Base-by-base conservation (phyloP, 2,797 vertebrate species). In the Botia almorhae region DNA sequence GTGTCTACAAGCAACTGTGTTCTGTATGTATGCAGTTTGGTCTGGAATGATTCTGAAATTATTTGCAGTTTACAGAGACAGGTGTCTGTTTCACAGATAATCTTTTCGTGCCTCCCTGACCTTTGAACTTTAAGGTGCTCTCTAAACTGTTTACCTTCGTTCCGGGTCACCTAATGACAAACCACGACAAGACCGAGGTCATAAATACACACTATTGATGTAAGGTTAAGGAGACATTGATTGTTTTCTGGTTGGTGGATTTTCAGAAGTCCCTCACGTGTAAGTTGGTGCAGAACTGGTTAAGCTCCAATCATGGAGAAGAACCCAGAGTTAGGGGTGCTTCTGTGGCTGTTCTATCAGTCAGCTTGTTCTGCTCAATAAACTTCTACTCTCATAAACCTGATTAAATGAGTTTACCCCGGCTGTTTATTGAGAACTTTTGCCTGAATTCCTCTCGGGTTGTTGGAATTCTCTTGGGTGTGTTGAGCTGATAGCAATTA, bases 391-490 rank as follows among this genome's bases (percentile, higher is more conserved):
- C 16, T 43, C 43, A 26, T 48, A 77, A 58, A 77, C 4, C 75
- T 58, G 64, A 69, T 77, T 77, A 68, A 77, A 77, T 68, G 75
- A 68, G 63, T 77, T 68, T 4, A 23, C 16, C 8, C 8, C 7
- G 53, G 11, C 29, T 68, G 75, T 77, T 77, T 58, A 77, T 69
- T 2, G 76, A 78, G 76, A 69, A 19, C 51, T 55, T 67, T 76
- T 12, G 43, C 17, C 21, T 21, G 19, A 53, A 53, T 53, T 58
- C 23, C 21, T 23, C 11, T 19, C 46, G 2, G 46, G 61, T 19
- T 13, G 65, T 43, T 48, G 63, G 39, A 16, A 26, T 43, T 21
- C 76, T 12, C 65, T 1, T 8, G 76, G 17, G 75, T 69, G 51
- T 33, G 65, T 77, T 78, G 76, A 78, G 64, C 51, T 56, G 36